phyloP scores from a whole-genome alignment of 2,113 vertebrate species.

The Aldabrachelys gigantea region DNA sequence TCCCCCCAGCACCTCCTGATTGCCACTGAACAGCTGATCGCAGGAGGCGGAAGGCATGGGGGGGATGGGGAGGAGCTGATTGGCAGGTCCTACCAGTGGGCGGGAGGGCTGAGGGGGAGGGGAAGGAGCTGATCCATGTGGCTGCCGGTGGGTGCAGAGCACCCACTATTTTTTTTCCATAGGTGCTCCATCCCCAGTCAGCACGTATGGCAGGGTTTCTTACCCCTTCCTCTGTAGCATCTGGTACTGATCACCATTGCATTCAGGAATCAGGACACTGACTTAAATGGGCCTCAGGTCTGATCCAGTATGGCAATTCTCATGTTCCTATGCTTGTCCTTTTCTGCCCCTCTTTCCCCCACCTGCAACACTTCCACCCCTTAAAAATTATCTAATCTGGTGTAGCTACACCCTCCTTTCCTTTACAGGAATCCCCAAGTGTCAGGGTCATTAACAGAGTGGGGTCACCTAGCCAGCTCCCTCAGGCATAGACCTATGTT shows the following conservation, averaged over 20 bases:
- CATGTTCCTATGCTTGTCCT: background rate
- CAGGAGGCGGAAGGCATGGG: rapidly evolving
- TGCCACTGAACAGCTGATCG: no score
- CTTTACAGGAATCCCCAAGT: background rate
- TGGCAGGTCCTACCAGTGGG: no score
- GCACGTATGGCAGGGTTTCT: background rate
- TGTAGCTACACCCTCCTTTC: background rate
- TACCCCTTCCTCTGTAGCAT: background rate
- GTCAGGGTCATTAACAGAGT: background rate
- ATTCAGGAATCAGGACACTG: background rate
- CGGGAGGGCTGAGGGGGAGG: no score
- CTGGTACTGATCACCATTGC: background rate
- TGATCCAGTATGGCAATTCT: background rate
- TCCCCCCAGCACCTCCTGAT: background rate
- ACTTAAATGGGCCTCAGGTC: background rate
- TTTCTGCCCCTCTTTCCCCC: background rate
- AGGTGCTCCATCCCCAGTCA: no score
- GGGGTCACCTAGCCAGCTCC: background rate
- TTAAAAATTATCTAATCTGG: background rate
- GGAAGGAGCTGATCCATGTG: no score
- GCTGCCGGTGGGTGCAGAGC: no score
- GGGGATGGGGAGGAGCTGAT: no score
- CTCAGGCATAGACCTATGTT: background rate
- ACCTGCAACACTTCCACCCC: background rate
- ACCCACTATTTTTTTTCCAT: no score